Evolutionary conservation across 1,140 invertebrate genomes (phyloP).

Genomic region (Procambarus virginalis): DNA sequence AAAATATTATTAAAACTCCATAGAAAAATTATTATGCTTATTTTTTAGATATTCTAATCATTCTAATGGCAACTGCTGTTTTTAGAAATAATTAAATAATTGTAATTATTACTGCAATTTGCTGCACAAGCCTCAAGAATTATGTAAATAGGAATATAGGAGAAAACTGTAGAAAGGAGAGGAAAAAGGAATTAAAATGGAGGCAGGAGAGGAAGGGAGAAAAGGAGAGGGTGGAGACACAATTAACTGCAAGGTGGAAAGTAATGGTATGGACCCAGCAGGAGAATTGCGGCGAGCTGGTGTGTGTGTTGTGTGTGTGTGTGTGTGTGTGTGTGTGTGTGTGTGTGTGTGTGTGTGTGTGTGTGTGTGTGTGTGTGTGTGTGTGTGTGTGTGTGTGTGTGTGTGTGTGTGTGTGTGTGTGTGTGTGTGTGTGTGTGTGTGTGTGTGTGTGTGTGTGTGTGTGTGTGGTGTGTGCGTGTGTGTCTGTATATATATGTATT

Average conservation of each 20-base stretch:
- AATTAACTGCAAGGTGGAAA: not conserved
- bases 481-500: too few relatives aligned
- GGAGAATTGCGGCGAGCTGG: not conserved
- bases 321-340: not conserved
- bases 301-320: not conserved
- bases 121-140: too few relatives aligned
- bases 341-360: not conserved
- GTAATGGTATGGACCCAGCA: not conserved
- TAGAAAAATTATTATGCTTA: too few relatives aligned
- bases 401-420: slow-evolving; percentile 4
- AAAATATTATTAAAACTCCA: too few relatives aligned
- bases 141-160: too few relatives aligned
- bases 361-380: not conserved
- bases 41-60: too few relatives aligned
- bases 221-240: not conserved
- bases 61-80: too few relatives aligned
- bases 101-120: too few relatives aligned
- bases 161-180: too few relatives aligned
- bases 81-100: too few relatives aligned
- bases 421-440: slow-evolving; percentile 20
- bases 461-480: not conserved
- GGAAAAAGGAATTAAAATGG: not conserved
- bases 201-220: not conserved
- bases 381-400: slow-evolving; percentile 8
- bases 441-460: not conserved